A percentile compares a stretch with the other conserved stretches of the same genome.
Evolutionary conservation across 1,140 invertebrate species (phyloP).

Genomic region (Solen grandis): DNA sequence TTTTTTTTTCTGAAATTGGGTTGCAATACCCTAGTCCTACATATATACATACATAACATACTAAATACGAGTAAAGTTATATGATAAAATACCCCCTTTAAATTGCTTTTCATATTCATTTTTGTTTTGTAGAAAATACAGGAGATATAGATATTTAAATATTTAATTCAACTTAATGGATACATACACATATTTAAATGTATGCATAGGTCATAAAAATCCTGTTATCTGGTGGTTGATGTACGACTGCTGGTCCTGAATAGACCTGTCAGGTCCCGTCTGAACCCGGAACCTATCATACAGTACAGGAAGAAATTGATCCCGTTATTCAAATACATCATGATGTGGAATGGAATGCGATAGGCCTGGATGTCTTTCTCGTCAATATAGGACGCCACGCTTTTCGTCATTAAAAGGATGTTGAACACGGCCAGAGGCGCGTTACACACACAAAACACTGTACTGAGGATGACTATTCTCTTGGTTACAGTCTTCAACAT

Average conservation of each 20-base stretch:
- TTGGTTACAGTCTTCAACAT: slow-evolving; percentile 50
- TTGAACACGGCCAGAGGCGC: slow-evolving; percentile 16
- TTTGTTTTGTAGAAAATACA: no score
- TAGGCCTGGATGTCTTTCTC: not conserved
- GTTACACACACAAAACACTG: slow-evolving; percentile 28
- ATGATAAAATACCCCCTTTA: no score
- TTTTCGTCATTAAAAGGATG: slow-evolving; percentile 1
- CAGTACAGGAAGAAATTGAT: slow-evolving; percentile 49
- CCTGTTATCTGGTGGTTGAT: no score
- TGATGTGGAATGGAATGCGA: slow-evolving; percentile 23
- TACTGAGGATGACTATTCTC: slow-evolving; percentile 21
- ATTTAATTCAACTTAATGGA: no score
- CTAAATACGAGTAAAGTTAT: no score
- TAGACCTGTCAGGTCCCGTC: slow-evolving; percentile 38
- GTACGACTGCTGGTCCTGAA: slow-evolving; percentile 35
- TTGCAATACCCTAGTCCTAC: no score
- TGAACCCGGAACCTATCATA: slow-evolving; percentile 42
- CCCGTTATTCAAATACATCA: slow-evolving; percentile 47
- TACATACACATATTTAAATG: no score
- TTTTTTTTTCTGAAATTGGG: no score
- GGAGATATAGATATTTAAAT: no score
- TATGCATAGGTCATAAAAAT: no score
- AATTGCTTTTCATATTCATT: no score
- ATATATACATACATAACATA: no score
- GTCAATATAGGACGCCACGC: not conserved